A percentile compares a stretch with the other conserved stretches of the same genome.
Evolutionary conservation across 2,888 invertebrate species (phyloP).

Genomic region (Volucella inflata): DNA sequence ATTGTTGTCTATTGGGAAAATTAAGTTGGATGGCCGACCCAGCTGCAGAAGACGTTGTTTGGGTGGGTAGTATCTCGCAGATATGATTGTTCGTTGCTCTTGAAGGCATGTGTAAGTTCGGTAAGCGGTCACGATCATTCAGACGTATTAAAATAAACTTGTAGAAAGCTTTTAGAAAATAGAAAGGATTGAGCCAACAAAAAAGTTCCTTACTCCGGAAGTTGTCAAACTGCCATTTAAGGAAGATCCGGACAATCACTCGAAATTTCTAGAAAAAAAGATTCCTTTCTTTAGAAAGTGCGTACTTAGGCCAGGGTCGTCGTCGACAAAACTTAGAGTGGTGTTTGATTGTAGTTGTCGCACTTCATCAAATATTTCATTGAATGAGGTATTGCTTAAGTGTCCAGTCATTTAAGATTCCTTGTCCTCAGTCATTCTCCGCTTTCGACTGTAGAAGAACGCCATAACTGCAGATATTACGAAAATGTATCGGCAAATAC

Average conservation of each 20-base stretch:
- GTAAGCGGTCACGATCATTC: neutral
- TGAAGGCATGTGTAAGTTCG: neutral
- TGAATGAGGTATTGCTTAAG: slow-evolving; percentile 74
- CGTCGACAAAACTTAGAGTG: slow-evolving; percentile 38
- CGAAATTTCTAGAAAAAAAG: neutral
- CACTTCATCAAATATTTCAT: slow-evolving; percentile 55
- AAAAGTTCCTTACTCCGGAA: neutral
- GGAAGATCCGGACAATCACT: neutral
- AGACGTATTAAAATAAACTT: no score
- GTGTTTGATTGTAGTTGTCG: slow-evolving; percentile 50
- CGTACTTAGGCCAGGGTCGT: slow-evolving; percentile 21
- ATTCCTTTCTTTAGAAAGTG: neutral
- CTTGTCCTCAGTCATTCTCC: no score
- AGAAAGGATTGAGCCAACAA: neutral
- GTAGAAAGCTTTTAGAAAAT: no score
- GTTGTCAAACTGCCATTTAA: neutral
- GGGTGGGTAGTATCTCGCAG: neutral
- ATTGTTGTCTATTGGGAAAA: slow-evolving; percentile 23
- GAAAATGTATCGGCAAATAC: no score
- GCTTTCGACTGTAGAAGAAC: no score
- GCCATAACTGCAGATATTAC: no score
- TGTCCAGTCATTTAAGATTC: slow-evolving; percentile 76
- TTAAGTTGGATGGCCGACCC: neutral
- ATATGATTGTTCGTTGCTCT: neutral
- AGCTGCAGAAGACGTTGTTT: neutral